phyloP scores from a whole-genome alignment of 1,140 invertebrate genomes.

The Euwallacea similis region DNA sequence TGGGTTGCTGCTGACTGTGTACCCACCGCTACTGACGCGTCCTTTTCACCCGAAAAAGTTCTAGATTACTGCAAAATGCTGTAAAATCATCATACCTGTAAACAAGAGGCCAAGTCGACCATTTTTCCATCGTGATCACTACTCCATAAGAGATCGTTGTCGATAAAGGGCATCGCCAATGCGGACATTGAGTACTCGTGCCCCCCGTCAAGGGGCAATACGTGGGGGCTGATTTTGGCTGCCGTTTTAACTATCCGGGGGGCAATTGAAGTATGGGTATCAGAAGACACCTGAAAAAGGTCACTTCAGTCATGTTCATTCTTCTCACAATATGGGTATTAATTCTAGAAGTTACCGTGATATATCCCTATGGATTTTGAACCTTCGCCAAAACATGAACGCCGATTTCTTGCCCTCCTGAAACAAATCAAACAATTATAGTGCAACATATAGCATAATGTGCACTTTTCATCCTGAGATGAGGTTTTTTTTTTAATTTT shows the following conservation, averaged over 20 bases:
- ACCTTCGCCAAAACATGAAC: constrained; percentile 66
- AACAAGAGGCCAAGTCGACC: constrained; percentile 84
- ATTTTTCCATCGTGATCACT: constrained; percentile 89
- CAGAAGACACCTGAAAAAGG: constrained; percentile 30
- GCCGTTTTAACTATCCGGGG: constrained; percentile 15
- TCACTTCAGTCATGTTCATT: background rate
- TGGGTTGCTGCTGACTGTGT: constrained; percentile 48
- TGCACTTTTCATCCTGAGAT: no score
- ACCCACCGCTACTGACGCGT: constrained; percentile 53
- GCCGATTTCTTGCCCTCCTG: constrained; percentile 55
- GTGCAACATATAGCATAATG: no score
- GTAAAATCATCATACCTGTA: constrained; percentile 66
- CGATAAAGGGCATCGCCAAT: constrained; percentile 90
- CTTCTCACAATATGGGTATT: background rate
- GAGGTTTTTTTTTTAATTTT: no score
- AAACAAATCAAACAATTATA: constrained; percentile 47
- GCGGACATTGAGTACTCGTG: constrained; percentile 56
- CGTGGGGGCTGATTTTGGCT: constrained; percentile 12
- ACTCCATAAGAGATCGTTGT: constrained; percentile 89
- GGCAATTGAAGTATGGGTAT: constrained; percentile 24
- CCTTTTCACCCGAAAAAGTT: constrained; percentile 43
- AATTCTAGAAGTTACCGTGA: constrained; percentile 55
- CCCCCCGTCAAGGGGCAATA: constrained; percentile 35
- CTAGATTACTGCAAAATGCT: constrained; percentile 6
- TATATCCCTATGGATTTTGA: constrained; percentile 67